Conservation (phyloP, 2,113 vertebrate species). For the Tympanuchus pallidicinctus region DNA sequence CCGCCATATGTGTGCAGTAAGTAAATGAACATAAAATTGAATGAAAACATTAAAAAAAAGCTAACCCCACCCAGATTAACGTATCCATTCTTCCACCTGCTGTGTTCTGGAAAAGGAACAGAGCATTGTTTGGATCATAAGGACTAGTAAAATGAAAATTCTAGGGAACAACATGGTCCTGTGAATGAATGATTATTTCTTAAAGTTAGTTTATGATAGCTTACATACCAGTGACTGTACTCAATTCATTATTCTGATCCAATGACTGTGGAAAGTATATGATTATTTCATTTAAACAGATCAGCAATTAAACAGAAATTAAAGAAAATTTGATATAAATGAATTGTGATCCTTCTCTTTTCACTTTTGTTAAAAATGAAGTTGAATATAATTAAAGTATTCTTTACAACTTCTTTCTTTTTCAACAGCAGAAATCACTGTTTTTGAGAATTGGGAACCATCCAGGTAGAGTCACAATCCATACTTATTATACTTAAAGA, state of each 20-base stretch:
- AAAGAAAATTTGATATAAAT: constrained; percentile 41
- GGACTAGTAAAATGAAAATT: constrained; percentile 73
- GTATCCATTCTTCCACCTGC: constrained; percentile 61
- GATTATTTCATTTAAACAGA: constrained; percentile 44
- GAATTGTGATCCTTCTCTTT: not conserved
- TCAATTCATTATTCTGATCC: constrained; percentile 15
- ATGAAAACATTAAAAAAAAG: constrained; percentile 67
- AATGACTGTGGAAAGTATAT: not conserved
- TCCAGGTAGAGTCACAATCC: not conserved
- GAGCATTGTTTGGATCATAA: constrained; percentile 57
- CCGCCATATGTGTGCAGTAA: constrained; percentile 66
- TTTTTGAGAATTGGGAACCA: not conserved
- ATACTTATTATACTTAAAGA: not conserved
- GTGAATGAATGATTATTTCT: constrained; percentile 49
- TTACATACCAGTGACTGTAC: not conserved
- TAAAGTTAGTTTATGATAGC: constrained; percentile 20
- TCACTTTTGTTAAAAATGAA: not conserved
- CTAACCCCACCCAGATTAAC: constrained; percentile 68
- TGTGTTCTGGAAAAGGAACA: constrained; percentile 67
- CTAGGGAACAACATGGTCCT: constrained; percentile 42
- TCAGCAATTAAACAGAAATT: constrained; percentile 9
- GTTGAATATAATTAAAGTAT: constrained; percentile 31
- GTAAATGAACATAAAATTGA: constrained; percentile 74
- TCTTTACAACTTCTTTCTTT: not conserved
- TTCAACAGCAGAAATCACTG: not conserved